Conservation (phyloP, 2,888 invertebrate genomes). For the Teleiodes luculella region DNA sequence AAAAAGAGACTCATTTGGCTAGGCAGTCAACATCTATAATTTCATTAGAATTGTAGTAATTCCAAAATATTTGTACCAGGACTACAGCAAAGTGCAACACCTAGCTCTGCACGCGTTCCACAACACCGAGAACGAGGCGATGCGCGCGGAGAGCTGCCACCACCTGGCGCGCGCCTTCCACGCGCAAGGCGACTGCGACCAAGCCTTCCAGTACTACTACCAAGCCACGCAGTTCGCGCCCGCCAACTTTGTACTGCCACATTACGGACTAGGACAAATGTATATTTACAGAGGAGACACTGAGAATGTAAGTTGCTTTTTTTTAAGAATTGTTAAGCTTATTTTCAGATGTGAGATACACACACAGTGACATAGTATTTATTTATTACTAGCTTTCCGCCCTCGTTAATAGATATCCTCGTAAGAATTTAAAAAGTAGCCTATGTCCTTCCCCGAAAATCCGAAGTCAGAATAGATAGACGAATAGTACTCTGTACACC, state of each 20-base stretch:
- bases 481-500: too few species aligned
- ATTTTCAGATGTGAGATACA: too few species aligned
- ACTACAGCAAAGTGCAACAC: conserved; percentile 97
- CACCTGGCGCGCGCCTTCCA: conserved; percentile 98
- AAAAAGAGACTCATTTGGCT: too few species aligned
- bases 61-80: conserved; percentile 64
- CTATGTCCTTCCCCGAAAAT: too few species aligned
- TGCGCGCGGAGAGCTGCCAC: conserved; percentile 99
- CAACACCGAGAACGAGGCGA: conserved; percentile 99
- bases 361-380: too few species aligned
- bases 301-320: conserved; percentile 85
- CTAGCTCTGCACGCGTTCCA: conserved; percentile 98
- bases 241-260: conserved; percentile 95
- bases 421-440: too few species aligned
- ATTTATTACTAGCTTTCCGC: too few species aligned
- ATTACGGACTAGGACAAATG: conserved; percentile 99
- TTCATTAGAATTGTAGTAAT: too few species aligned
- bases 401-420: too few species aligned
- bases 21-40: too few species aligned
- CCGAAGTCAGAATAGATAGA: too few species aligned
- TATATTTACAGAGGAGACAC: conserved; percentile 97
- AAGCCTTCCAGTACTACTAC: conserved; percentile 99
- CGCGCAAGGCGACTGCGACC: conserved; percentile 95
- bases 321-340: neutral
- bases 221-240: conserved; percentile 99